phyloP scores from a whole-genome alignment of 2,797 vertebrate species.

The Danio albolineatus region DNA sequence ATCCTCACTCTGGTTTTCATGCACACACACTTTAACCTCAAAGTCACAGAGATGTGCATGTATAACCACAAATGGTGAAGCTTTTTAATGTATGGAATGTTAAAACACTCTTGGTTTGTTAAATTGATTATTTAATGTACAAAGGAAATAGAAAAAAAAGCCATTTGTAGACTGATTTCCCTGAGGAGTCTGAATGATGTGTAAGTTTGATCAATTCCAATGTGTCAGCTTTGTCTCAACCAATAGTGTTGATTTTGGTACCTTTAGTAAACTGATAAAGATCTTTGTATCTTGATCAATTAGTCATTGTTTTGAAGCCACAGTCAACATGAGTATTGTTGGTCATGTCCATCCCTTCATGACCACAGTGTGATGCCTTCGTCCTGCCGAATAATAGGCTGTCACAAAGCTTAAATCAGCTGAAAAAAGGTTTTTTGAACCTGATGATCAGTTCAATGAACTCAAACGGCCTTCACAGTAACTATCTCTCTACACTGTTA shows the following conservation, averaged over 20 bases:
- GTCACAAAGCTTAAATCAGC: no score
- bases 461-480: no score
- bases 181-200: neutral
- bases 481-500: no score
- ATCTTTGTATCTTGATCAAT: no score
- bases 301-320: no score
- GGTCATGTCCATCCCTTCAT: no score
- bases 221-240: neutral
- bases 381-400: no score
- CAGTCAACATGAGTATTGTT: no score
- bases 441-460: no score
- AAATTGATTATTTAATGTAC: neutral
- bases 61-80: neutral
- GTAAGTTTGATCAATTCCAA: neutral
- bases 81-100: neutral
- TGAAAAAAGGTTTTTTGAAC: no score
- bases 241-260: no score
- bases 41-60: neutral
- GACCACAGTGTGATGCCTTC: no score
- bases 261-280: neutral
- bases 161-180: neutral
- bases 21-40: constrained; percentile 9
- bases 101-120: neutral
- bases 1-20: neutral
- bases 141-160: neutral